Conservation (phyloP, 2,113 vertebrate species). For the Planiliza haematocheilus region DNA sequence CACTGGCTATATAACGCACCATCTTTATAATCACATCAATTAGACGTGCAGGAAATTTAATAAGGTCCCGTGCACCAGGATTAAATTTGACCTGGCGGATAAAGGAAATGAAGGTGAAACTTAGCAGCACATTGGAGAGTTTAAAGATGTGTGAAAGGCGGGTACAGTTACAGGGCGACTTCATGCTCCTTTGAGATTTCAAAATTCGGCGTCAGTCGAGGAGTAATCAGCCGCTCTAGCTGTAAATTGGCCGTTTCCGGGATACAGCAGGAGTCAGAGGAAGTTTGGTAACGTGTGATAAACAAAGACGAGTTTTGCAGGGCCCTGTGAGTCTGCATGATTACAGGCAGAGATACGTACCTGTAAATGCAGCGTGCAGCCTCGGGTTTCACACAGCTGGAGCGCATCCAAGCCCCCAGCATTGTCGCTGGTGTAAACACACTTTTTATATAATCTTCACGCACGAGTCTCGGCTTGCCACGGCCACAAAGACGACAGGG, state of each 20-base stretch:
- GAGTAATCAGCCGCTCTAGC: not conserved
- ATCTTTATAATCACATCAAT: not conserved
- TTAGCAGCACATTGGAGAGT: not conserved
- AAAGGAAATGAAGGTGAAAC: not conserved
- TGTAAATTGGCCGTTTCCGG: too few species aligned
- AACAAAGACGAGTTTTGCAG: not conserved
- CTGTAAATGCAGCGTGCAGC: slow-evolving; percentile 28
- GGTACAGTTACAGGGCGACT: not conserved
- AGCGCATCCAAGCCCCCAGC: slow-evolving; percentile 39
- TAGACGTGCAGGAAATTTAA: slow-evolving; percentile 10
- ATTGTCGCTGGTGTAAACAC: slow-evolving; percentile 26
- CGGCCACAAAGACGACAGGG: slow-evolving; percentile 29
- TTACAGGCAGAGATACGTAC: slow-evolving; percentile 29
- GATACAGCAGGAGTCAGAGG: too few species aligned
- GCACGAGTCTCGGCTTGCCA: slow-evolving; percentile 65
- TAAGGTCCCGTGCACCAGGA: not conserved
- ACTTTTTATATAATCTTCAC: slow-evolving; percentile 32
- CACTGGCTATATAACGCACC: not conserved
- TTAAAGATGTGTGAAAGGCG: not conserved
- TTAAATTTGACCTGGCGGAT: not conserved
- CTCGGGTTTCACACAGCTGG: slow-evolving; percentile 58
- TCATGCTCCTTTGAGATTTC: not conserved
- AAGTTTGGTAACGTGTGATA: slow-evolving; percentile 9
- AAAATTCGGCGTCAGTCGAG: not conserved
- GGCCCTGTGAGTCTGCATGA: not conserved